Evolutionary conservation across 2,888 invertebrate genomes (phyloP).

Genomic region (Ceraclea dissimilis): DNA sequence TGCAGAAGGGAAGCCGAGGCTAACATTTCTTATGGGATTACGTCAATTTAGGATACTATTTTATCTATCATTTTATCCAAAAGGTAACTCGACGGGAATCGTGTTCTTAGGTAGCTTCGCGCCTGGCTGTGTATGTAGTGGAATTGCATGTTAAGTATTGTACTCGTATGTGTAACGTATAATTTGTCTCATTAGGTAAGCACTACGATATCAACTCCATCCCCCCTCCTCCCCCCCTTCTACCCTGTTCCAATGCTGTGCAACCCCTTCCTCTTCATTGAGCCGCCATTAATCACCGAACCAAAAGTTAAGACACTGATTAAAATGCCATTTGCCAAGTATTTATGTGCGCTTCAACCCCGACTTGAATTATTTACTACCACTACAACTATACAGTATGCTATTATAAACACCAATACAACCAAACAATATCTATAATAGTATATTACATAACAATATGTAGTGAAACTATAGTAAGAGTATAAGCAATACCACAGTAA

Average conservation of each 20-base stretch:
- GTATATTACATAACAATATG: no score
- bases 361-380: constrained; percentile 43
- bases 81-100: no score
- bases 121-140: no score
- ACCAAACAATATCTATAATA: not conserved
- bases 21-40: no score
- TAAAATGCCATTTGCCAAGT: constrained; percentile 51
- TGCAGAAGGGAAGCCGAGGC: no score
- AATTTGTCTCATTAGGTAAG: not conserved
- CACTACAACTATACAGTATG: not conserved
- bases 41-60: no score
- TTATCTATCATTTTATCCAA: no score
- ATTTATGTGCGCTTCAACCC: constrained; percentile 31
- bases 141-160: no score
- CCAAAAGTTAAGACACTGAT: constrained; percentile 51
- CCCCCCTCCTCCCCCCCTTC: constrained; percentile 6
- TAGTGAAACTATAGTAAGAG: no score
- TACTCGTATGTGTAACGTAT: no score
- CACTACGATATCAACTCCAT: not conserved
- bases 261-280: constrained; percentile 23
- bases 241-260: not conserved
- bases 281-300: constrained; percentile 45
- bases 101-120: no score
- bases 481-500: no score
- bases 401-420: not conserved